Percentiles rank a stretch among this genome's conserved stretches.
phyloP scores from a whole-genome alignment of 2,797 vertebrate genomes.

The Steatocranus sp. region DNA sequence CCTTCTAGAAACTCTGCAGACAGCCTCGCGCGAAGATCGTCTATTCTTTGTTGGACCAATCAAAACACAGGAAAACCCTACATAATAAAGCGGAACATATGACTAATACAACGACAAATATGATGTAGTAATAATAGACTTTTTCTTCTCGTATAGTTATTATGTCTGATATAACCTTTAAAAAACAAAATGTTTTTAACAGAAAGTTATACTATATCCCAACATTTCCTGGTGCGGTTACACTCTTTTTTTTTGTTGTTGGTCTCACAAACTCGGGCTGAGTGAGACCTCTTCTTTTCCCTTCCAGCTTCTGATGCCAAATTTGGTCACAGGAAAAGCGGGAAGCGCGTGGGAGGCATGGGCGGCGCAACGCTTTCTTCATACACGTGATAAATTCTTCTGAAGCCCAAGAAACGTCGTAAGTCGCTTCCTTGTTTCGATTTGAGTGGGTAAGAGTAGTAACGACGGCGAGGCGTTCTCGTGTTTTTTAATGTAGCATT shows the following conservation, averaged over 20 bases:
- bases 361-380: not conserved
- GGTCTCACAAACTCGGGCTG: rapidly evolving
- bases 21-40: slow-evolving; percentile 19
- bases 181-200: not conserved
- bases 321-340: not conserved
- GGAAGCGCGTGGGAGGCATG: not conserved
- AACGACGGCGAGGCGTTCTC: not conserved
- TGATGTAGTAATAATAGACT: not conserved
- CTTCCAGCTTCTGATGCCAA: not conserved
- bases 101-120: not conserved
- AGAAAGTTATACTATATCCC: not conserved
- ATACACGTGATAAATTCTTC: rapidly evolving
- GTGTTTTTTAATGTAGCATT: not conserved
- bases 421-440: not conserved
- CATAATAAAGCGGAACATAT: not conserved
- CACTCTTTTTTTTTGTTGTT: not conserved
- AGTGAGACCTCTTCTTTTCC: not conserved
- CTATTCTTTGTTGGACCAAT: not conserved
- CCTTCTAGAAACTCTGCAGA: not conserved
- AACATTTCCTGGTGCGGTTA: not conserved
- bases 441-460: not conserved
- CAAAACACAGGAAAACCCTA: not conserved
- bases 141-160: not conserved
- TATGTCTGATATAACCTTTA: not conserved
- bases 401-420: not conserved